Base-by-base conservation (phyloP, 2,888 invertebrate species). In the Chrysodeixis includens region DNA sequence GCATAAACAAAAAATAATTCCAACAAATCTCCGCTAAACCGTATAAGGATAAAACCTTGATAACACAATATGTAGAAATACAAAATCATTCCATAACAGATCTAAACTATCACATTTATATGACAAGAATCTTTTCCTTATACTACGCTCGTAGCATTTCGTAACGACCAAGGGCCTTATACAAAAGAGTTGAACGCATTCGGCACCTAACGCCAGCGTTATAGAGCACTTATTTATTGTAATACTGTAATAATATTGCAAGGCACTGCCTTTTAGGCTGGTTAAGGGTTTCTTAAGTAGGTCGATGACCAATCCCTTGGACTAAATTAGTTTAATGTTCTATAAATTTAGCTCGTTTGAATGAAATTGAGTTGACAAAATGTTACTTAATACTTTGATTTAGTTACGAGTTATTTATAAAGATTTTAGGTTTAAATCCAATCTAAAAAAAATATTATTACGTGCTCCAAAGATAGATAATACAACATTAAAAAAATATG, bases 151-250 rank as follows among this genome's bases (percentile, higher is more conserved):
- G 40, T 40, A 40, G 40, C 40, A 35, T 40, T 14, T 14, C 40
- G 40, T 40, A 40, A 40, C 40, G 40, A 40, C n/a, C 40, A 40
- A 40, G 40, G 40, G 40, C n/a, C n/a, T 14, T 40, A 35, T 35
- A 40, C 40, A 40, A 40, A 40, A 40, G 40, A 40, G 40, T 40
- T 40, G n/a, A 40, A 40, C 40, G 40, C 40, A 40, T 40, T 40
- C 40, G n/a, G 40, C 40, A 5, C 40, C n/a, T 40, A 40, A 40
- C 40, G n/a, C 40, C n/a, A n/a, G 0, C n/a, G n/a, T 40, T 40
- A 40, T 40, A 6, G 40, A 14, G 40, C 6, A 40, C 40, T 40
- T 40, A 40, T 40, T 40, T 40, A 40, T 40, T 40, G 40, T n/a
- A 6, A 40, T 40, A 40, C 14, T n/a, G 6, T 40, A 4, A 40